Base-by-base conservation (phyloP, 2,113 vertebrate genomes). In the Tenrec ecaudatus region DNA sequence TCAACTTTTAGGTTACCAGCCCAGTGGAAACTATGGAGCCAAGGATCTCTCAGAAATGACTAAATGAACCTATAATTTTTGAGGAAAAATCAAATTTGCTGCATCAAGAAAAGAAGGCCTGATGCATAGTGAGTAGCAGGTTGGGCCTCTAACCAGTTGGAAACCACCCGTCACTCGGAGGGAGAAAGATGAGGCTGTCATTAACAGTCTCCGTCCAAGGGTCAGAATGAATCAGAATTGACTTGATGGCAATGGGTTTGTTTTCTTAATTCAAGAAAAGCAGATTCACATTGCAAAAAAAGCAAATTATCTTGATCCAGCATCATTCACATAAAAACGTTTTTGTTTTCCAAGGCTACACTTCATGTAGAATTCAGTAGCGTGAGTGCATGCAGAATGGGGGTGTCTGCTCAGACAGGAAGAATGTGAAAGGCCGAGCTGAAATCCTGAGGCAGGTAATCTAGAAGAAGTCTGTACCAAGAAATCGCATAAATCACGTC, bases 401-500 rank as follows among this genome's bases (percentile, higher is more conserved):
- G 29, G 36, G 11, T 64, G 29, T 80, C 90, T 64, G 69, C 60
- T 82, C 75, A 47, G 33, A 47, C 38, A 60, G 53, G 27, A 22
- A 17, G 33, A 85, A 73, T 87, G 27, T 19, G 60, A 89, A 17
- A 27, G 33, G 12, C 8, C n/a, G 69, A 25, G 29, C 9, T 85
- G 91, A 78, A 85, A 75, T 36, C 73, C 43, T 7, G 66, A 38
- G 85, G 40, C 71, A 62, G 27, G 71, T 92, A 60, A 91, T 89
- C 71, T 82, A 60, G 57, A 75, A 80, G n/a, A 83, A 89, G 77
- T 36, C 75, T 90, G 27, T 43, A 40, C 1, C 8, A 69, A 69
- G 87, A 93, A 89, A 92, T 93, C 79, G 90, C 69, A 69, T 89
- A 93, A 87, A 90, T 93, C 82, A 92, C 62, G 11, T 68, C 16